phyloP scores from a whole-genome alignment of 2,797 vertebrate species.

The Pogonophryne albipinna region DNA sequence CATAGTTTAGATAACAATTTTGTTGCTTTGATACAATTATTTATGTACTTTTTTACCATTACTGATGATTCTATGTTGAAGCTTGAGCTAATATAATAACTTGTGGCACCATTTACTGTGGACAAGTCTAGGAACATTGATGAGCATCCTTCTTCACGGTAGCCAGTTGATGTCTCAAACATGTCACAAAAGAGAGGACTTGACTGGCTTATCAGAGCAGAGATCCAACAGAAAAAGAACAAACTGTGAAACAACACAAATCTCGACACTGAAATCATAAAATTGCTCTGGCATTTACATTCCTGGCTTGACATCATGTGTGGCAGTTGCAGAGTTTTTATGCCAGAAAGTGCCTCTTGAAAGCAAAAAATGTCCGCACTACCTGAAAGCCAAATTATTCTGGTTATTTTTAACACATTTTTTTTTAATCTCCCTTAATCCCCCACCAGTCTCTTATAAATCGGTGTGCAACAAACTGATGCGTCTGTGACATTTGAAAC shows the following conservation, averaged over 20 bases:
- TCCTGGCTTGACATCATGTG: constrained; percentile 24
- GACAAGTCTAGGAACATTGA: neutral
- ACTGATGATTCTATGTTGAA: neutral
- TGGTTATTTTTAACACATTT: constrained; percentile 7
- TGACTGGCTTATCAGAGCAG: constrained; percentile 9
- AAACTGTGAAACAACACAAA: neutral
- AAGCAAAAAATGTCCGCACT: constrained; percentile 33
- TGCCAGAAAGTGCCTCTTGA: constrained; percentile 4
- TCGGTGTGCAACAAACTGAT: constrained; percentile 3
- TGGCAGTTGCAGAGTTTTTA: constrained; percentile 7
- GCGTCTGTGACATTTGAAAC: constrained; percentile 48
- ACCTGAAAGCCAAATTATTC: constrained; percentile 4
- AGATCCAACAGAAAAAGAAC: constrained; percentile 26
- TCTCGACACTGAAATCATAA: constrained; percentile 15
- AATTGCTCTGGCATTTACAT: constrained; percentile 34
- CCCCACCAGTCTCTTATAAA: constrained; percentile 23
- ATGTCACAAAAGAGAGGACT: constrained; percentile 7
- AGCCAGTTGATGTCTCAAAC: neutral
- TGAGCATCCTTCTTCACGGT: neutral
- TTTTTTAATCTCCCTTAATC: constrained; percentile 40
- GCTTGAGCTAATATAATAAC: neutral
- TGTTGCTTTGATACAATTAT: neutral
- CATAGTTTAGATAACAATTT: too few species aligned
- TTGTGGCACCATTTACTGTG: neutral
- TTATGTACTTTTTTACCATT: neutral